phyloP scores from a whole-genome alignment of 2,888 invertebrate species.

The Heliconius ismenius region DNA sequence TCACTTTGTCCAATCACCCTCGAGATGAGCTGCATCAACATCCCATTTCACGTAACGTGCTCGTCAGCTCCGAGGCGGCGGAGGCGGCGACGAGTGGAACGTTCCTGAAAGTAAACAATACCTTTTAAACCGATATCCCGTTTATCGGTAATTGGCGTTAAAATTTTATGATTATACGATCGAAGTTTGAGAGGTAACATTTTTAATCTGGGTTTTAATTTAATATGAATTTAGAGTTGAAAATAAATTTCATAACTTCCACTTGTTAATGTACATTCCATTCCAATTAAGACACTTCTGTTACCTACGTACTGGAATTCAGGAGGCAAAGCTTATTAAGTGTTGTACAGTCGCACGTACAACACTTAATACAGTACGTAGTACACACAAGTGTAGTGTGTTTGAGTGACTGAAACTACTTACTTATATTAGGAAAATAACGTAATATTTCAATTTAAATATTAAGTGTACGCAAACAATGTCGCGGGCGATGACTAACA shows the following conservation, averaged over 20 bases:
- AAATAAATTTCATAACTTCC: background rate
- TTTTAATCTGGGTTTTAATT: background rate
- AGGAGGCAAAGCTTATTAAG: background rate
- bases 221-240: background rate
- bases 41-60: background rate
- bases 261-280: background rate
- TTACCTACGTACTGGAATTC: background rate
- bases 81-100: background rate
- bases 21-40: background rate
- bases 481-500: background rate
- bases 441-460: background rate
- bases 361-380: no score
- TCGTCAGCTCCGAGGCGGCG: background rate
- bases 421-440: no score
- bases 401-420: no score
- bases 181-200: background rate
- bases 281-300: background rate
- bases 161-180: constrained; percentile 8
- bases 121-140: background rate
- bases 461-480: background rate
- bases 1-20: background rate
- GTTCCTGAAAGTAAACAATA: background rate
- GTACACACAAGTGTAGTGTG: no score
- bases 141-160: background rate
- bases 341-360: no score